A percentile compares a stretch with the other conserved stretches of the same genome.
Conservation (phyloP, 2,888 invertebrate genomes). For the Eudasyphora cyanicolor region DNA sequence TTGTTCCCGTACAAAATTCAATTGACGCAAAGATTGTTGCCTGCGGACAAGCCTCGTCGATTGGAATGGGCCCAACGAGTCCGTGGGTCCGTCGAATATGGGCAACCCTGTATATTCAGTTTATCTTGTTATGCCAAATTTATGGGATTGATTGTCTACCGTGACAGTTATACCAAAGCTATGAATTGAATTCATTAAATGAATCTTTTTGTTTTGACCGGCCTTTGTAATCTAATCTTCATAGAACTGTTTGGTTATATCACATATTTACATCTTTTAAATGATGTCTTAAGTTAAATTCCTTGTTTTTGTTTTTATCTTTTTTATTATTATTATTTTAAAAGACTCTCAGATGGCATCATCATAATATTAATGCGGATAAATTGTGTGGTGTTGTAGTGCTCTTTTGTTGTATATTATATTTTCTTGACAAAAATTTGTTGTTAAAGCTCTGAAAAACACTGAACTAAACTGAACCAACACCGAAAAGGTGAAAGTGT, state of each 20-base stretch:
- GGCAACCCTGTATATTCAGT: too few relatives aligned
- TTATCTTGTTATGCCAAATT: too few relatives aligned
- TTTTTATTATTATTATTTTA: background rate
- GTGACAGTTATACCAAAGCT: too few relatives aligned
- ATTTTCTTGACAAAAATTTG: background rate
- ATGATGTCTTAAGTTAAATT: background rate
- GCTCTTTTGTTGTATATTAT: background rate
- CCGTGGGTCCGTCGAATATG: too few relatives aligned
- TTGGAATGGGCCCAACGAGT: too few relatives aligned
- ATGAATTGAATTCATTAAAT: too few relatives aligned
- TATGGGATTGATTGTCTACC: too few relatives aligned
- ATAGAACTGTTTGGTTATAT: background rate
- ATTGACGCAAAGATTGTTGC: too few relatives aligned
- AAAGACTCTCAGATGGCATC: background rate
- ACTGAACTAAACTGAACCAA: background rate
- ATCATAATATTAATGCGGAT: background rate
- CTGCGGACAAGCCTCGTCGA: too few relatives aligned
- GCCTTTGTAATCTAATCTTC: background rate
- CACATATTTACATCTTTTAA: background rate
- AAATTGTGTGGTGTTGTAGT: background rate
- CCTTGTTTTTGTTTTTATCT: background rate
- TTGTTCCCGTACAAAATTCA: too few relatives aligned
- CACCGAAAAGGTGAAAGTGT: slow-evolving; percentile 12
- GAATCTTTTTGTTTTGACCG: background rate
- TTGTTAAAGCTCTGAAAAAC: background rate